A percentile compares a stretch with the other conserved stretches of the same genome.
phyloP scores from a whole-genome alignment of 2,888 invertebrate species.

The Eupithecia insigniata region DNA sequence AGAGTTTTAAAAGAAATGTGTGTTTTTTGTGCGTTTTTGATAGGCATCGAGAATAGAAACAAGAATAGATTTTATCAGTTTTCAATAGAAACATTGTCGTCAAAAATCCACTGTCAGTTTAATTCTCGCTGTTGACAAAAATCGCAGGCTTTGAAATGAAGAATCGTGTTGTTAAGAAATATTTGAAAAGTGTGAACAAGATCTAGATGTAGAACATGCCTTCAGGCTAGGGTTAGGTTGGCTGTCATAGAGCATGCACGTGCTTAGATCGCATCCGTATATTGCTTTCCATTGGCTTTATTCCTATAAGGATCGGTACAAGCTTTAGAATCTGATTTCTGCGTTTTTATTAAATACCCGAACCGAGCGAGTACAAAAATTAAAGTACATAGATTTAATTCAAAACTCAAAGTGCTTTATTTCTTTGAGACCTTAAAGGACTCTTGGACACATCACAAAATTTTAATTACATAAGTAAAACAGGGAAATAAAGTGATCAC shows the following conservation, averaged over 20 bases:
- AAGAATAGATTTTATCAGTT: neutral
- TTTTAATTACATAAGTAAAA: no score
- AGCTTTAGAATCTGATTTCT: neutral
- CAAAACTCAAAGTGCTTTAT: no score
- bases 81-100: neutral
- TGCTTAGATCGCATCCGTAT: slow-evolving; percentile 55
- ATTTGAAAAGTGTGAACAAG: slow-evolving; percentile 21
- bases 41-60: slow-evolving; percentile 14
- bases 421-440: no score
- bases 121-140: neutral
- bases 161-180: slow-evolving; percentile 15
- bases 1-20: slow-evolving; percentile 33
- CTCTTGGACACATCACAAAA: no score
- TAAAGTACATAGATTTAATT: neutral
- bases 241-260: slow-evolving; percentile 61
- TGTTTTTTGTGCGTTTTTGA: slow-evolving; percentile 24
- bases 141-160: neutral
- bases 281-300: slow-evolving; percentile 66
- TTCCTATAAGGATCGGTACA: neutral
- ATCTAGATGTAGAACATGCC: slow-evolving; percentile 45
- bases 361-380: neutral
- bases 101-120: neutral
- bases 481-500: no score
- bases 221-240: slow-evolving; percentile 20
- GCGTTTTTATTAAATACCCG: neutral